Evolutionary conservation across 2,888 invertebrate genomes (phyloP).

Genomic region (Eucriotettix oculatus): DNA sequence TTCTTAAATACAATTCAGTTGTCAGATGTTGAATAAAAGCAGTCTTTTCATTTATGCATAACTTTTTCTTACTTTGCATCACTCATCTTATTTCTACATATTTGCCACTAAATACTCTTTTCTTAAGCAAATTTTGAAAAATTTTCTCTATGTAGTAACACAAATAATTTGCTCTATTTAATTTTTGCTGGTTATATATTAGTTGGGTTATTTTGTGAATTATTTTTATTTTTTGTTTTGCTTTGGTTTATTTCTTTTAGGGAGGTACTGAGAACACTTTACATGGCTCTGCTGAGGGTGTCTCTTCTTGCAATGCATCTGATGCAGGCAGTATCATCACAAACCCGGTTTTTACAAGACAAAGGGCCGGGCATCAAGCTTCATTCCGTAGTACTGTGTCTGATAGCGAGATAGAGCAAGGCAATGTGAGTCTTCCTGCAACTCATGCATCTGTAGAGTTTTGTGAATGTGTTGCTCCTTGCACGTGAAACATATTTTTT

Average conservation of each 20-base stretch:
- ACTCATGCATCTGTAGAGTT: too few species aligned
- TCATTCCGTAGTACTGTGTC: constrained; percentile 80
- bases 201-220: background rate
- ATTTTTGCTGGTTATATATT: background rate
- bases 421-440: constrained; percentile 50
- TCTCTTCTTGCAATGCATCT: constrained; percentile 21
- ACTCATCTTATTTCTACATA: too few species aligned
- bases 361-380: constrained; percentile 54
- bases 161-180: background rate
- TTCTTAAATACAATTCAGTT: too few species aligned
- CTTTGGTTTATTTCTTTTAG: constrained; percentile 6
- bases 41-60: too few species aligned
- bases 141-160: too few species aligned
- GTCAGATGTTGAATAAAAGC: too few species aligned
- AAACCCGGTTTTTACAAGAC: constrained; percentile 56
- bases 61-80: too few species aligned
- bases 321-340: constrained; percentile 69
- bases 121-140: too few species aligned
- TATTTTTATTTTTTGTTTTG: constrained; percentile 3
- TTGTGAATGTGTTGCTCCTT: too few species aligned
- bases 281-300: constrained; percentile 14
- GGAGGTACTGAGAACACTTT: constrained; percentile 10
- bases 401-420: constrained; percentile 82
- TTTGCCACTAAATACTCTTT: too few species aligned
- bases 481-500: too few species aligned